Evolutionary conservation across 2,113 vertebrate species (phyloP).

Genomic region (Tupaia tana): DNA sequence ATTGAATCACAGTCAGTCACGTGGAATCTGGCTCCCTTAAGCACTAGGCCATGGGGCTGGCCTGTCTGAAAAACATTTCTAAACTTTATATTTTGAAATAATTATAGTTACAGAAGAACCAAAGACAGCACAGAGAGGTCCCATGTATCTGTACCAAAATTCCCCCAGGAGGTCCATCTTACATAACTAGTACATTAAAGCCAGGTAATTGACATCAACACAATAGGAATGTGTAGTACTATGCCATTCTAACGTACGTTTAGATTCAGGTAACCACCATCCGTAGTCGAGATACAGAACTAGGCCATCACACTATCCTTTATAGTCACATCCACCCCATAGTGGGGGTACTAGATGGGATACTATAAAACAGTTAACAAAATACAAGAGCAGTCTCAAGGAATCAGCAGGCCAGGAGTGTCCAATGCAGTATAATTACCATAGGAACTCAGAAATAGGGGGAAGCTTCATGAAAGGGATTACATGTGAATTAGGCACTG

Average conservation of each 20-base stretch:
- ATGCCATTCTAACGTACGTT: not conserved
- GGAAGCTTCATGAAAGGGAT: not conserved
- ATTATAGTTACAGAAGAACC: not conserved
- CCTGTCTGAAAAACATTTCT: not conserved
- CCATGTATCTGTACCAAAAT: not conserved
- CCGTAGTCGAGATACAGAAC: not conserved
- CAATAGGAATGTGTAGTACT: not conserved
- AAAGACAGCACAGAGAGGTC: not conserved
- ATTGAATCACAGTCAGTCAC: too few relatives aligned
- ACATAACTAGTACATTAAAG: not conserved
- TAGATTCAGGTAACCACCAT: not conserved
- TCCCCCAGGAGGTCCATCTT: not conserved
- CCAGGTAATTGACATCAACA: not conserved
- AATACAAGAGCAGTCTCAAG: not conserved
- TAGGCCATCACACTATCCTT: not conserved
- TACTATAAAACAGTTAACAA: conserved; percentile 27
- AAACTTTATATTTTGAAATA: conserved; percentile 23
- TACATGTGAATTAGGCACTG: not conserved
- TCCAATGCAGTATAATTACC: not conserved
- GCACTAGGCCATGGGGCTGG: too few relatives aligned
- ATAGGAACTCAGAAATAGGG: not conserved
- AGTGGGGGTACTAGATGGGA: not conserved
- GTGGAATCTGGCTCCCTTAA: too few relatives aligned
- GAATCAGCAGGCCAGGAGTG: not conserved
- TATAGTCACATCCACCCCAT: not conserved